Conservation (phyloP, 2,888 invertebrate species). For the Clanis bilineata region DNA sequence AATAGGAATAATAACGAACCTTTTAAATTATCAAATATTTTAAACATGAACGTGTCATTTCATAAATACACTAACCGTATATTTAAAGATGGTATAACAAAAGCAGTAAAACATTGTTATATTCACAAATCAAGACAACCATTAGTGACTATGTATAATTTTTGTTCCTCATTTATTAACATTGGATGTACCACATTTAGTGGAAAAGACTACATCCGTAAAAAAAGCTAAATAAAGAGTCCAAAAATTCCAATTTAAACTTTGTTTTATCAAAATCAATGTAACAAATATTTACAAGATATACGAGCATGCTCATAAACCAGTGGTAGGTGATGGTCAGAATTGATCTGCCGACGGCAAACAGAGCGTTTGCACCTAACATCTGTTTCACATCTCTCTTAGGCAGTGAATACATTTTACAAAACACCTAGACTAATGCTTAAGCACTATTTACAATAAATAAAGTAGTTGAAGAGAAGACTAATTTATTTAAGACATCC, state of each 20-base stretch:
- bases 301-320: neutral
- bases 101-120: neutral
- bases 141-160: too few relatives aligned
- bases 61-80: neutral
- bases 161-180: too few relatives aligned
- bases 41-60: neutral
- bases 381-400: slow-evolving; percentile 4
- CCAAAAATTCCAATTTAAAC: too few relatives aligned
- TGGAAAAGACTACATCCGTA: too few relatives aligned
- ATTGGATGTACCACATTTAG: too few relatives aligned
- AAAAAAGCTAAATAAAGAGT: too few relatives aligned
- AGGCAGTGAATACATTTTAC: neutral
- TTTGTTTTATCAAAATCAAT: too few relatives aligned
- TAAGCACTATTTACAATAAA: neutral
- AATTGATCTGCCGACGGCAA: neutral
- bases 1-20: neutral
- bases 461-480: neutral
- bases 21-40: neutral
- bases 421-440: neutral
- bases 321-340: neutral
- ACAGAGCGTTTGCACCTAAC: neutral
- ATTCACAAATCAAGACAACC: too few relatives aligned
- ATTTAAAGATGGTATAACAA: neutral
- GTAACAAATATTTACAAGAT: too few relatives aligned
- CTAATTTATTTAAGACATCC: neutral